Evolutionary conservation across 2,797 vertebrate species (phyloP).

Genomic region (Pseudochirops cupreus): DNA sequence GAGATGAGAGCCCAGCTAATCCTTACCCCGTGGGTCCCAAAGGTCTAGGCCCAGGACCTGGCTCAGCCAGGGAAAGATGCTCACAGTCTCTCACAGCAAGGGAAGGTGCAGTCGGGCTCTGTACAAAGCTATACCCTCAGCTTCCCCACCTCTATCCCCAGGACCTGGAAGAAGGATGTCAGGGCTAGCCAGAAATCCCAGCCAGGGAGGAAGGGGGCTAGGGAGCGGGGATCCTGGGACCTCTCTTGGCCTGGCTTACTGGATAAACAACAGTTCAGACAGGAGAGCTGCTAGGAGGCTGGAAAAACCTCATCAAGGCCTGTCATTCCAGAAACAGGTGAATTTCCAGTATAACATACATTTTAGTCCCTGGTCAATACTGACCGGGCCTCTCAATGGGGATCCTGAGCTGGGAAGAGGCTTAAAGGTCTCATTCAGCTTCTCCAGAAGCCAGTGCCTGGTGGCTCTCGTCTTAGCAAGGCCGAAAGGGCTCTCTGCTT

Average conservation of each 20-base stretch:
- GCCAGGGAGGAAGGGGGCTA: background rate
- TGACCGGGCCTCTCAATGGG: background rate
- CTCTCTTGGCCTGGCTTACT: fast-evolving
- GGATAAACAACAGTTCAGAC: background rate
- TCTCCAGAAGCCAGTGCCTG: background rate
- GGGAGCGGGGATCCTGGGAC: background rate
- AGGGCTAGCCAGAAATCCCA: background rate
- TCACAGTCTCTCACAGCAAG: background rate
- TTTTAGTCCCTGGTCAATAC: background rate
- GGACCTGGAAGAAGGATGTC: background rate
- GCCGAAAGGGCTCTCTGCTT: background rate
- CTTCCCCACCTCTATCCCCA: background rate
- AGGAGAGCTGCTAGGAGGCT: background rate
- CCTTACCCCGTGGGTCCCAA: too few relatives aligned
- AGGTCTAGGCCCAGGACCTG: too few relatives aligned
- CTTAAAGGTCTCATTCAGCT: background rate
- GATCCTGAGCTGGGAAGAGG: background rate
- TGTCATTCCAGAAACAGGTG: fast-evolving
- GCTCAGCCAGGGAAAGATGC: too few relatives aligned
- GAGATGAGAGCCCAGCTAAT: background rate
- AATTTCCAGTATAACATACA: background rate
- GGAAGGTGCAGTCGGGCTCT: background rate
- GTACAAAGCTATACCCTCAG: background rate
- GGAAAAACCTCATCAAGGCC: fast-evolving
- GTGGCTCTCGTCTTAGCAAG: background rate